Conservation (phyloP, 64 coral and sea anemone genomes). For the Dendrophyllia cribrosa region DNA sequence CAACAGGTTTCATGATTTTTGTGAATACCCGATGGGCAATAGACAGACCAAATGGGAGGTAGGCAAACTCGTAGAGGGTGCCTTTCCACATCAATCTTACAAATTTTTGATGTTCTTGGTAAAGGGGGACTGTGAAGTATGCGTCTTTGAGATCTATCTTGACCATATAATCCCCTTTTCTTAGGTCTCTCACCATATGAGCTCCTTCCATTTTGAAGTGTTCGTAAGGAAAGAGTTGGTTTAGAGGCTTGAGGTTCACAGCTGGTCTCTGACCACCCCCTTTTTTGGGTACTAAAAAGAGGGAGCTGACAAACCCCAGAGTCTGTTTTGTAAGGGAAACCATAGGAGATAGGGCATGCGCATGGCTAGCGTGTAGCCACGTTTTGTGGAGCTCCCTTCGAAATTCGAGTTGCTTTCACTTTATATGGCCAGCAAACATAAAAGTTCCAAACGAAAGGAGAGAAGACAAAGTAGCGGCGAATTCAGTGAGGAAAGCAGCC, state of each 20-base stretch:
- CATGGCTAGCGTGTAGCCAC: no score
- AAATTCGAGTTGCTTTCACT: no score
- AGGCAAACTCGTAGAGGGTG: background rate
- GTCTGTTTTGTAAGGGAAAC: background rate
- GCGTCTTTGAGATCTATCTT: constrained; percentile 18
- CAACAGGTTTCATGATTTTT: no score
- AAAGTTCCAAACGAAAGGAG: no score
- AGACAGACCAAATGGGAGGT: no score
- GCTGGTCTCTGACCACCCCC: constrained; percentile 40
- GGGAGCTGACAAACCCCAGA: constrained; percentile 21
- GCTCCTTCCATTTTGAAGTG: constrained; percentile 60
- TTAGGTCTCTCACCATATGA: constrained; percentile 54
- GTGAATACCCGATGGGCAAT: no score
- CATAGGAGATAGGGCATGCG: no score
- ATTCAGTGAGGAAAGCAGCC: no score
- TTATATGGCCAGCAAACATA: no score
- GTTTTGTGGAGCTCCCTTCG: no score
- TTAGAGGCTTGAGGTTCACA: constrained; percentile 26
- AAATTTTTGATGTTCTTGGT: background rate
- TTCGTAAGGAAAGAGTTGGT: constrained; percentile 46
- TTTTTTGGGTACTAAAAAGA: constrained; percentile 57
- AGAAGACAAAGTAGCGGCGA: no score
- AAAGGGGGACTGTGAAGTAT: constrained; percentile 11
- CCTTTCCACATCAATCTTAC: background rate
- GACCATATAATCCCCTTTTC: no score